These are phyloP conservation scores for Oxytorus armatus DNA, from an alignment of 2,888 invertebrate genomes.

Conservation along the genomic window DNA sequence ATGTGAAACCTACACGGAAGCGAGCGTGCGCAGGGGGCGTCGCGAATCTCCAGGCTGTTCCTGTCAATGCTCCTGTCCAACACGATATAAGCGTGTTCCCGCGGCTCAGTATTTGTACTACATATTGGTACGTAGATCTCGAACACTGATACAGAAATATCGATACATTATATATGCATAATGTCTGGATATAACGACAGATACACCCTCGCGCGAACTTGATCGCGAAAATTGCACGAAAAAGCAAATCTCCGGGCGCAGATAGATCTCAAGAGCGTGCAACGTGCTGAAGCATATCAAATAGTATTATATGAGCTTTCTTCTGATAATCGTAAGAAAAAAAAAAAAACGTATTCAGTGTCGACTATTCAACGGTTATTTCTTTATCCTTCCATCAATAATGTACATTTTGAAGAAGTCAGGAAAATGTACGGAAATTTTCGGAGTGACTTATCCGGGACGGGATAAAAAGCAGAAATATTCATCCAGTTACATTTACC, in stretches of 20 bases:
- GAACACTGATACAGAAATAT: neutral
- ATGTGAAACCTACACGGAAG: neutral
- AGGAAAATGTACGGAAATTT: neutral
- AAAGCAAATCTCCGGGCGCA: neutral
- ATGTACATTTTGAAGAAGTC: neutral
- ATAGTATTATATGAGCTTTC: neutral
- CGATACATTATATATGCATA: neutral
- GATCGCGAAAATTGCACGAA: slow-evolving; percentile 34
- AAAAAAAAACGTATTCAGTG: slow-evolving; percentile 8
- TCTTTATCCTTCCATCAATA: neutral
- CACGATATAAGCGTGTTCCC: neutral
- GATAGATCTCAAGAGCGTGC: neutral
- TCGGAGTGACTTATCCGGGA: neutral
- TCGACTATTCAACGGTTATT: neutral
- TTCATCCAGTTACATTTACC: too few species aligned
- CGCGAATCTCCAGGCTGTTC: neutral
- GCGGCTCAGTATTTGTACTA: neutral
- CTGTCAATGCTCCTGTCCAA: neutral
- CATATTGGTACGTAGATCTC: neutral
- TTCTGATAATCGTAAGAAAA: neutral
- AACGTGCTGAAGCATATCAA: neutral
- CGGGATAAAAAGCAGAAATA: neutral
- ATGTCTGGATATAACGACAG: neutral
- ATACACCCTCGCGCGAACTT: slow-evolving; percentile 9
- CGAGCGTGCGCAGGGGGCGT: slow-evolving; percentile 5